Percentiles rank a stretch among this genome's conserved stretches.
phyloP scores from a whole-genome alignment of 2,888 invertebrate species.

The Megamerina dolium region DNA sequence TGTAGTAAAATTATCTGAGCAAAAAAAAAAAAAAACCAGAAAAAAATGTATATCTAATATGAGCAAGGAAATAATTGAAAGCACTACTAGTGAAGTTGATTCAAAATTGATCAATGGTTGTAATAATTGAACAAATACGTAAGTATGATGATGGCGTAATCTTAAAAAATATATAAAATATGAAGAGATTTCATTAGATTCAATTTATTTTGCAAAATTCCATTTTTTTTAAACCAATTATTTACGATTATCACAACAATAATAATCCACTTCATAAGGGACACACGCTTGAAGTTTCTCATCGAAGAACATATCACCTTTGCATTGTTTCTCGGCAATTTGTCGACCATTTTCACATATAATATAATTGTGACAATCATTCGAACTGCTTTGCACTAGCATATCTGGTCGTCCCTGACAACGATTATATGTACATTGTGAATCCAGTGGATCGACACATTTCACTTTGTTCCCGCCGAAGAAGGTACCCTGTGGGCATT shows the following conservation, averaged over 20 bases:
- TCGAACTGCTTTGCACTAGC: conserved; percentile 28
- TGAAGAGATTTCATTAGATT: no score
- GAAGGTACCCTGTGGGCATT: conserved; percentile 33
- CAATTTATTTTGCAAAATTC: not conserved
- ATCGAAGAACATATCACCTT: conserved; percentile 35
- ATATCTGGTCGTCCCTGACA: conserved; percentile 39
- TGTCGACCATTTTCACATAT: conserved; percentile 25
- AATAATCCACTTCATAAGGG: conserved; percentile 25
- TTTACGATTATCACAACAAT: conserved; percentile 25
- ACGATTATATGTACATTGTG: conserved; percentile 33
- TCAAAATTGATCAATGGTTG: no score
- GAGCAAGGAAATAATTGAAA: no score
- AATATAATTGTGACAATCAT: conserved; percentile 35
- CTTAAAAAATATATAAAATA: no score
- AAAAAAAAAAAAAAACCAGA: no score
- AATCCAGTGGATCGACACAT: conserved; percentile 25
- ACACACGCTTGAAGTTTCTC: conserved; percentile 31
- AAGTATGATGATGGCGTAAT: no score
- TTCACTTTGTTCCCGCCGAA: conserved; percentile 19
- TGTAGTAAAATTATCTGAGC: no score
- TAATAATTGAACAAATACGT: no score
- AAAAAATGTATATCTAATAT: no score
- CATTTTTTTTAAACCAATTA: not conserved
- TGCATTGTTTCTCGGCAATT: conserved; percentile 24
- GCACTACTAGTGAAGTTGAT: no score